A percentile compares a stretch with the other conserved stretches of the same genome.
Conservation (phyloP, 1,140 invertebrate genomes). For the Aphelinus atriplicis region DNA sequence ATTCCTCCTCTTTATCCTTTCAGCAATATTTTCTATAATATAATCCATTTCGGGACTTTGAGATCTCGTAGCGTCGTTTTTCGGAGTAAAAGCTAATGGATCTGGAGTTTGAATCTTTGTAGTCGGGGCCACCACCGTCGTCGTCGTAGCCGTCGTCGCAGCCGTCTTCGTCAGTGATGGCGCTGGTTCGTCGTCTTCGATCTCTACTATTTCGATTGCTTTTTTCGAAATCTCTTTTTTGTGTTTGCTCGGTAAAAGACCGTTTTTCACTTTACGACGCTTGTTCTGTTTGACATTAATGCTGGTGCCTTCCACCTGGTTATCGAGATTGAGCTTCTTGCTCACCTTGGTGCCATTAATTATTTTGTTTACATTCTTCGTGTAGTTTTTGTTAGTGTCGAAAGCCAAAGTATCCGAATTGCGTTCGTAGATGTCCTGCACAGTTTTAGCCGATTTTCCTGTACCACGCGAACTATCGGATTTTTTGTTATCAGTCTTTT, state of each 20-base stretch:
- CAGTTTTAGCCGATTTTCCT: conserved; percentile 19
- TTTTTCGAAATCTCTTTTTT: conserved; percentile 12
- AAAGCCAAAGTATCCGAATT: conserved; percentile 43
- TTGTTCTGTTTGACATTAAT: neutral
- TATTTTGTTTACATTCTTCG: conserved; percentile 46
- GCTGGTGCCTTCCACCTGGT: conserved; percentile 18
- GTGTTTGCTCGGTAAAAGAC: neutral
- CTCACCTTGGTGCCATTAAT: conserved; percentile 51
- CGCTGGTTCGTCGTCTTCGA: conserved; percentile 19
- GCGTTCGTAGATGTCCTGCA: conserved; percentile 1
- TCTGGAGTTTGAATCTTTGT: conserved; percentile 6
- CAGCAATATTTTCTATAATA: conserved; percentile 59
- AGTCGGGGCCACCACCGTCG: neutral
- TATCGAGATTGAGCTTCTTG: conserved; percentile 44
- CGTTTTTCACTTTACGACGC: conserved; percentile 22
- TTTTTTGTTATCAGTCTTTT: conserved; percentile 33
- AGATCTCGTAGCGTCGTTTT: conserved; percentile 2
- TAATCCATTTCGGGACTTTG: conserved; percentile 29
- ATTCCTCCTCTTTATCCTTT: conserved; percentile 61
- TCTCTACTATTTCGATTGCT: conserved; percentile 12
- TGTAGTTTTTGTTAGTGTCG: conserved; percentile 61
- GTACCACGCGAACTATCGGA: conserved; percentile 1
- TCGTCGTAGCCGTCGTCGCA: neutral
- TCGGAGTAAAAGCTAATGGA: conserved; percentile 15
- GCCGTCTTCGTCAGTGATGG: conserved; percentile 7